phyloP scores from a whole-genome alignment of 23 tunicate genomes.

The Clavelina lepadiformis region DNA sequence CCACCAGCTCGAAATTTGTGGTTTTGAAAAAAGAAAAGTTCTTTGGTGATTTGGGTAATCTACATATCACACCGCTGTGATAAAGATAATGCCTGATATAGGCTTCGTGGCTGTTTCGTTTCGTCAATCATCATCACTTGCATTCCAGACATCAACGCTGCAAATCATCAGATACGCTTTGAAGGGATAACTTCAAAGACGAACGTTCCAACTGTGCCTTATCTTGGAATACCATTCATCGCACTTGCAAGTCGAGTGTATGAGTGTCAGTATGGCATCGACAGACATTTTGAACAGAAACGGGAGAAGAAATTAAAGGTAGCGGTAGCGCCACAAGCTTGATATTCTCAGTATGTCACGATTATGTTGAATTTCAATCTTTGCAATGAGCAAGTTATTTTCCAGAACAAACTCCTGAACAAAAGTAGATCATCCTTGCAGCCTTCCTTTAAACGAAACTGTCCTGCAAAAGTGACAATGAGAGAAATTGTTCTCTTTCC shows the following conservation, averaged over 20 bases:
- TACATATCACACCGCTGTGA: no score
- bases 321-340: no score
- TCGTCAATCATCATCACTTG: no score
- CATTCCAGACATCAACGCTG: neutral
- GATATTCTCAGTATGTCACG: no score
- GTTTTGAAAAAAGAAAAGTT: conserved; percentile 1
- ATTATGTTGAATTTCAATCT: no score
- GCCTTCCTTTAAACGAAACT: neutral
- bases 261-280: neutral
- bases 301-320: no score
- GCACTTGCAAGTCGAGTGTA: neutral
- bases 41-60: neutral
- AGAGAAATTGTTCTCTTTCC: neutral
- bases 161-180: neutral
- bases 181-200: neutral
- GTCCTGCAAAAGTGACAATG: neutral
- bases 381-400: no score
- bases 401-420: no score
- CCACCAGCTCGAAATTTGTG: neutral
- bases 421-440: no score
- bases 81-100: no score
- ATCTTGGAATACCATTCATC: neutral
- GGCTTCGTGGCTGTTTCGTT: no score
- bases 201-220: neutral
- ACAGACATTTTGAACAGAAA: neutral